These are phyloP conservation scores for Limnephilus rhombicus DNA, from an alignment of 2,888 invertebrate genomes.

Conservation along the genomic window DNA sequence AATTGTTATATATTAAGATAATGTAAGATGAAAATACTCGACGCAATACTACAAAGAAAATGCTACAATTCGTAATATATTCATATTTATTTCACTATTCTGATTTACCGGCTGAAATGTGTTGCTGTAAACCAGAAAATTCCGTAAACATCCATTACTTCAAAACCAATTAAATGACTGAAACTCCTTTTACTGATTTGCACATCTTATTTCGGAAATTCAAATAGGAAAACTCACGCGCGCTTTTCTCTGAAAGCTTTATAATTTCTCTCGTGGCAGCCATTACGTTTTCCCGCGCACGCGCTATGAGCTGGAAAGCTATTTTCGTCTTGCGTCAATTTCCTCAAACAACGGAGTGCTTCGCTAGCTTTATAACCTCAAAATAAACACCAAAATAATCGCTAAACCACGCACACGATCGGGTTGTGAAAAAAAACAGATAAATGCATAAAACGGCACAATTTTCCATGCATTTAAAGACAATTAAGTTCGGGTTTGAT, in stretches of 20 bases:
- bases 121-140: neutral
- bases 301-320: slow-evolving; percentile 25
- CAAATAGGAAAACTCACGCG: neutral
- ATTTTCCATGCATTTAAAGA: neutral
- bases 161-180: neutral
- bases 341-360: slow-evolving; percentile 14
- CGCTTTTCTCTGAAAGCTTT: slow-evolving; percentile 7
- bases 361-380: slow-evolving; percentile 42
- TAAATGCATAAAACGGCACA: neutral
- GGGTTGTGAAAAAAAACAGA: neutral
- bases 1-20: neutral
- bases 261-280: neutral
- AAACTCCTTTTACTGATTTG: neutral
- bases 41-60: neutral
- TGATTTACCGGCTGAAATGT: neutral
- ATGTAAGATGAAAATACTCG: neutral
- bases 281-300: slow-evolving; percentile 8
- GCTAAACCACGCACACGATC: neutral
- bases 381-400: slow-evolving; percentile 11
- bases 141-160: neutral
- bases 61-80: too few species aligned
- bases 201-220: neutral
- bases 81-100: too few species aligned
- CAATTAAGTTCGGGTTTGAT: neutral
- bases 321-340: slow-evolving; percentile 43